Base-by-base conservation (phyloP, 2,888 invertebrate genomes). In the Stenurella melanura region DNA sequence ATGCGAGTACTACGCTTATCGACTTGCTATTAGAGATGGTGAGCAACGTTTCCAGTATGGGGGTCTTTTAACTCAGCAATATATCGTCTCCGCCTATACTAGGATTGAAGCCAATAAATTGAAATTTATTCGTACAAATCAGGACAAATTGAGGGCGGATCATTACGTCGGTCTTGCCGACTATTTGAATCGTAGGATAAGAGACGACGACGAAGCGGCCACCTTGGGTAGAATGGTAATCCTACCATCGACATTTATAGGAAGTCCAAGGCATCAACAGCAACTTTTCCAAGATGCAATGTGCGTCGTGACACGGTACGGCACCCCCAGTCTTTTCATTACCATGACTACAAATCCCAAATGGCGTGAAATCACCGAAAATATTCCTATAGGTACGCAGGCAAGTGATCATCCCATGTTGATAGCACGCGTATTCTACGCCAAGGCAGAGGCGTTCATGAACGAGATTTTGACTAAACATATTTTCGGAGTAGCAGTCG, bases 321-420 rank as follows among this genome's bases (percentile, higher is more conserved):
- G 77, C 18, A 67, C 54, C 70, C 80, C 80, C 0, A 57, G 42
- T 26, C 54, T 76, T 9, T 80, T 81, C n/a, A 66, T 81, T 6
- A 81, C 81, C 0, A 73, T 81, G 34, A 79, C 81, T 0, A 80
- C 79, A 38, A 81, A 81, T 58, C 78, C 76, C 1, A 26, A 34
- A 9, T 63, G 63, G 63, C 19, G n/a, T 0, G 63, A 63, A 34
- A 63, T 63, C 5, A 63, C 17, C 4, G 63, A 63, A 0, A 63
- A 63, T 9, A 34, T 63, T 2, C 34, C 63, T 0, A 0, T 7
- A 63, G 63, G 63, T 56, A 57, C 34, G 18, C 58, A 63, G 56
- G 18, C 30, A 57, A 63, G 9, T 18, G 74, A 56, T 66, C 74
- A 50, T 72, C 77, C 34, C 58, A 77, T 68, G n/a, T 15, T 63